These are phyloP conservation scores for Hyalella azteca DNA, from an alignment of 2,888 invertebrate species.

Conservation along the genomic window DNA sequence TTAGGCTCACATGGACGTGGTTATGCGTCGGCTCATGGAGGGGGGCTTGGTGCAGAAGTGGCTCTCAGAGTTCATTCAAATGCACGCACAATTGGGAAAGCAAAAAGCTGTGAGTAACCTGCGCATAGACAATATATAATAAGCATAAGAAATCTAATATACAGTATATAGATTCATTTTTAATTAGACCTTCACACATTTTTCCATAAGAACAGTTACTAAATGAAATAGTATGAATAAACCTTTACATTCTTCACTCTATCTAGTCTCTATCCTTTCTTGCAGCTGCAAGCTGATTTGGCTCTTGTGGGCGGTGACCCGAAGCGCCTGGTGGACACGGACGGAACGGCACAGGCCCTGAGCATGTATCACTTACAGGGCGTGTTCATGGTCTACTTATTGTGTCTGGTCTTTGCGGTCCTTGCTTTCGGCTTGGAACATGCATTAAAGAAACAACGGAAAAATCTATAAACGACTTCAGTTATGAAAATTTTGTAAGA, in stretches of 20 bases:
- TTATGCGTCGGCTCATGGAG: constrained; percentile 43
- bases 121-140: background rate
- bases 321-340: background rate
- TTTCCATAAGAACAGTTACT: too few species aligned
- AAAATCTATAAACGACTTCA: too few species aligned
- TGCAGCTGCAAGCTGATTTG: background rate
- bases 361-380: constrained; percentile 51
- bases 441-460: too few species aligned
- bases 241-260: background rate
- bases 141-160: background rate
- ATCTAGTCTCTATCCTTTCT: background rate
- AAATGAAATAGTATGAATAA: too few species aligned
- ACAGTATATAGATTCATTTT: background rate
- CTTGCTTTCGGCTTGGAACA: constrained; percentile 39
- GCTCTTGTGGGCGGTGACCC: background rate
- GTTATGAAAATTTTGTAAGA: too few species aligned
- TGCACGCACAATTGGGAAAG: constrained; percentile 37
- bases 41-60: constrained; percentile 49
- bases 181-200: too few species aligned
- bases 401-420: constrained; percentile 36
- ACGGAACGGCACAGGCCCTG: background rate
- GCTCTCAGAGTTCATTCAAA: constrained; percentile 47
- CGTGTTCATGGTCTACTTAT: constrained; percentile 47
- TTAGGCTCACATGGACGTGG: constrained; percentile 39
- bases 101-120: background rate